Percentiles rank a stretch among this genome's conserved stretches.
phyloP scores from a whole-genome alignment of 1,140 invertebrate genomes.

The Ctenoplectra terminalis region DNA sequence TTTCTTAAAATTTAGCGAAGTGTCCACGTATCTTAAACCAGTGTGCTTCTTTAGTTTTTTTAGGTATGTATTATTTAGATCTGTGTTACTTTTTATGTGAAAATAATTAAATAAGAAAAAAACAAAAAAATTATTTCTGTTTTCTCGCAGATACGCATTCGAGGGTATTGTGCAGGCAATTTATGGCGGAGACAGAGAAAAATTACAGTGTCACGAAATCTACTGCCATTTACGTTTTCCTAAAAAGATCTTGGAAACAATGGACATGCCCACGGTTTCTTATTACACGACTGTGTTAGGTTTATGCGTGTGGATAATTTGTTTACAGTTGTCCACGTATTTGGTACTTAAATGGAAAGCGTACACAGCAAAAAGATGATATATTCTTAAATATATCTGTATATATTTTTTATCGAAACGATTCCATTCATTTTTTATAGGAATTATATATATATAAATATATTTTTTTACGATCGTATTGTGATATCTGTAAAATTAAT shows the following conservation, averaged over 20 bases:
- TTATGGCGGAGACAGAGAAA: constrained; percentile 87
- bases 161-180: constrained; percentile 90
- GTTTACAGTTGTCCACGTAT: constrained; percentile 71
- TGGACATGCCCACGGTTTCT: constrained; percentile 76
- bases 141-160: constrained; percentile 88
- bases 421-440: no score
- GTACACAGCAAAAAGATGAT: constrained; percentile 59
- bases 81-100: background rate
- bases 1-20: constrained; percentile 91
- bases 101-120: background rate
- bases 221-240: constrained; percentile 71
- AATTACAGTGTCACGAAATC: constrained; percentile 82
- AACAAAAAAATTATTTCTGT: constrained; percentile 71
- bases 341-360: constrained; percentile 72
- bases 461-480: no score
- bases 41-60: constrained; percentile 90
- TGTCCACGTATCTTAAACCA: constrained; percentile 88
- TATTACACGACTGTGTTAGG: constrained; percentile 65
- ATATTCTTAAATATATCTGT: background rate
- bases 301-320: constrained; percentile 73
- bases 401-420: background rate
- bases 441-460: no score
- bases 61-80: constrained; percentile 76
- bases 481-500: no score
- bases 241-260: constrained; percentile 65